These are phyloP conservation scores for Eptatretus atami DNA, from an alignment of 2,797 vertebrate genomes.

Conservation along the genomic window DNA sequence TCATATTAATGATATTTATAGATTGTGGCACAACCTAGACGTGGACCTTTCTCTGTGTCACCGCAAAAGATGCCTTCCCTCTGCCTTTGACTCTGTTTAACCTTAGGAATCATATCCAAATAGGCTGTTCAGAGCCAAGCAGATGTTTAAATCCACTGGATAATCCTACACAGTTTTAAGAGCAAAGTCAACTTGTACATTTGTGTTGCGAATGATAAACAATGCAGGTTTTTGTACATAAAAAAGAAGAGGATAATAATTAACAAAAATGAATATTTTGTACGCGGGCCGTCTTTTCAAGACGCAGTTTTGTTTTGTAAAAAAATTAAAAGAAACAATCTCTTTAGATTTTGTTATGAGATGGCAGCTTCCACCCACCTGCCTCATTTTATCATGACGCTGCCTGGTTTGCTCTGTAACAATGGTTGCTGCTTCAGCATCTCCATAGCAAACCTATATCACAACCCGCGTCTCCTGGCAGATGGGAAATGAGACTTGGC, in stretches of 20 bases:
- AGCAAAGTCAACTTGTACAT: conserved; percentile 3
- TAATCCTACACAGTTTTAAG: conserved; percentile 1
- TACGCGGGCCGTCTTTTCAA: neutral
- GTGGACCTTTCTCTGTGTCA: neutral
- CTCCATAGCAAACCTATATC: too few species aligned
- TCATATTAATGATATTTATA: neutral
- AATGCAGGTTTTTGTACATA: neutral
- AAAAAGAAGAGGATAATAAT: conserved; percentile 4
- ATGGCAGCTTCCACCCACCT: too few species aligned
- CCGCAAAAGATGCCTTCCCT: conserved; percentile 4
- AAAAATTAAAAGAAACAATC: too few species aligned
- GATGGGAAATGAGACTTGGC: too few species aligned
- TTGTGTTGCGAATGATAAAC: neutral
- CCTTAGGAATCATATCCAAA: neutral
- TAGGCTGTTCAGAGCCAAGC: neutral
- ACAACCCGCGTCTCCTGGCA: too few species aligned
- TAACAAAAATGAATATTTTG: conserved; percentile 1
- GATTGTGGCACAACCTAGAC: conserved; percentile 5
- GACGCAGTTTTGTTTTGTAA: too few species aligned
- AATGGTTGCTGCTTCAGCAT: too few species aligned
- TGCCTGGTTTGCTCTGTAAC: too few species aligned
- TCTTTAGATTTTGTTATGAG: too few species aligned
- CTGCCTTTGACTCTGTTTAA: conserved; percentile 1
- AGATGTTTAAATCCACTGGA: neutral
- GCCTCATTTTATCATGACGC: too few species aligned